Percentiles rank a stretch among this genome's conserved stretches.
These are phyloP conservation scores for Pandemis corylana DNA, from an alignment of 2,888 invertebrate species.

Conservation along the genomic window DNA sequence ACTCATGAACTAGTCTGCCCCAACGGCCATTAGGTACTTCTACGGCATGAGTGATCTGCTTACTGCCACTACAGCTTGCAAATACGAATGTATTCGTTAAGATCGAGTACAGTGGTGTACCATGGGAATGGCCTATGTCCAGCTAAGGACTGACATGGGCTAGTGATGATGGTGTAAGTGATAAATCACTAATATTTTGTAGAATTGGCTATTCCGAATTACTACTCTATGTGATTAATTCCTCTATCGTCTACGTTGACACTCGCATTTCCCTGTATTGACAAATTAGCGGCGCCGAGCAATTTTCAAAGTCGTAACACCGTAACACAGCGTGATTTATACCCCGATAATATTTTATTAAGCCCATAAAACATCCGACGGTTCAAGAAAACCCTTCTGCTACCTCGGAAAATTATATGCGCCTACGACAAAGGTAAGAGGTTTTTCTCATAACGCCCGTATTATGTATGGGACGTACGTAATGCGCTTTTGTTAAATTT, in stretches of 20 bases:
- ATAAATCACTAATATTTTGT: no score
- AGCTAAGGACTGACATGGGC: no score
- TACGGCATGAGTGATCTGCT: no score
- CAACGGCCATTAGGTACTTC: no score
- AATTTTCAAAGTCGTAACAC: slow-evolving; percentile 63
- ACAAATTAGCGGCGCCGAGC: slow-evolving; percentile 58
- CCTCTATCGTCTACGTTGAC: background rate
- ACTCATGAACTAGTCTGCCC: no score
- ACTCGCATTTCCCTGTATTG: slow-evolving; percentile 50
- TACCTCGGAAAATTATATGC: slow-evolving; percentile 61
- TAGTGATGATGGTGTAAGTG: no score
- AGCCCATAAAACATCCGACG: slow-evolving; percentile 69
- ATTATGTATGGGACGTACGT: slow-evolving; percentile 39
- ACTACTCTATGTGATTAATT: no score
- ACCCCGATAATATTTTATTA: slow-evolving; percentile 72
- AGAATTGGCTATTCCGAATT: no score
- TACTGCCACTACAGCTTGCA: no score
- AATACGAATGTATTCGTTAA: no score
- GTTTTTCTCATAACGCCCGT: slow-evolving; percentile 51
- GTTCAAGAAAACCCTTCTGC: slow-evolving; percentile 63
- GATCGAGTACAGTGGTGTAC: no score
- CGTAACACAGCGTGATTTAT: slow-evolving; percentile 72
- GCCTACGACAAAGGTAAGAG: slow-evolving; percentile 61
- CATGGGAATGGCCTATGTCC: no score
- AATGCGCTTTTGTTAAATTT: slow-evolving; percentile 24